Base-by-base conservation (phyloP, 2,113 vertebrate species). In the Ammodytes dubius region DNA sequence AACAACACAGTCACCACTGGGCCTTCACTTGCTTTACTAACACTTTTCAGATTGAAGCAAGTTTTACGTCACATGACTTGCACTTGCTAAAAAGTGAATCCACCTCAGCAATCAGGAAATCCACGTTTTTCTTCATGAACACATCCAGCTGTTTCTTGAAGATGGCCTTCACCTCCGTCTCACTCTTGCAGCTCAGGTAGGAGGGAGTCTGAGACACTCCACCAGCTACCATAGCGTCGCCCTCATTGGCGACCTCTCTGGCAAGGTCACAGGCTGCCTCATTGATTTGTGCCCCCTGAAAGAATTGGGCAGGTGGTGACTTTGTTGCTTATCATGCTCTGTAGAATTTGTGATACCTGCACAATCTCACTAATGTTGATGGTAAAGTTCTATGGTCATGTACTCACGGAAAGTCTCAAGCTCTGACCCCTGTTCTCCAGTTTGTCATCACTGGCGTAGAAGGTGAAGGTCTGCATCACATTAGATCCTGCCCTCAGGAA, bases 211-310 rank as follows among this genome's bases (percentile, higher is more conserved):
- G 98, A 70, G 93, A 97, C 79, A 99, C 97, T 1, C 98, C 98
- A 37, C 98, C 98, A 2, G 97, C 98, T 3, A 99, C 98, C 88
- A 99, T 89, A 5, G 96, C 98, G 0, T 98, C 96, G 0, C 97
- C 97, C 92, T 98, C 97, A 11, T 94, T 93, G 70, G 98, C 98
- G 14, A 99, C 97, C 88, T 98, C 95, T 71, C 90, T 94, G 70
- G 98, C 98, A 90, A 99, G 94, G 87, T 99, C 96, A 78, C 98
- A 99, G 10, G 97, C 98, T 0, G 97, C 97, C 94, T 99, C 98
- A 15, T 99, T 99, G 84, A 99, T 95, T 87, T 97, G 96, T 42
- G 94, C 88, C 17, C 96, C 95, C 98, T 78, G 49, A 50, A 77
- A 67, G 40, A 67, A 27, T 4, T 15, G 39, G 19, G 8, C 4